Base-by-base conservation (phyloP, 2,113 vertebrate species). In the Thryonomys swinderianus region DNA sequence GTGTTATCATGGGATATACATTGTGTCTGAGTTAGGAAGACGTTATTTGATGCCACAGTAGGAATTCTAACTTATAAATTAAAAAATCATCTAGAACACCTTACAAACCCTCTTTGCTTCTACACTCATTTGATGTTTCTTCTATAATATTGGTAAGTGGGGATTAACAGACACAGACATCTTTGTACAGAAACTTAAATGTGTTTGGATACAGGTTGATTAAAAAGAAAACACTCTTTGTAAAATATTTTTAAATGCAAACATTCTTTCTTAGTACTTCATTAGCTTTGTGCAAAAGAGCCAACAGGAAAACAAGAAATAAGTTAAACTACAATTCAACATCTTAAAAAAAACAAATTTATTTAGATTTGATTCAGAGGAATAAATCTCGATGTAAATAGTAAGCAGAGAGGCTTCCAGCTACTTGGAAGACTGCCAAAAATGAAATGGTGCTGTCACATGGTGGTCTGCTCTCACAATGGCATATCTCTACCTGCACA, bases 281-380 rank as follows among this genome's bases (percentile, higher is more conserved):
- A 55, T 88, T 69, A 66, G 79, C 23, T 94, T 87, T 88, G 83
- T 74, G 78, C 23, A 61, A 89, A 64, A 81, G 13, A 66, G 23
- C 6, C 79, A 88, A 88, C 3, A 82, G n/a, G n/a, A 90, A 94
- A 86, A 18, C 64, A 93, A 88, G 53, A 94, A 69, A 85, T 51
- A 88, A 71, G n/a, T 71, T 81, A 69, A 91, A 85, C 45, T 83
- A 8, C 53, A 62, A n/a, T 84, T 67, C 18, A 74, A 67, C 13
- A 55, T 64, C 9, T 82, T 79, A 20, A 93, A 94, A 92, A 94
- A 94, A 69, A n/a, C 12, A 90, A 84, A 90, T 62, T 30, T 25
- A 81, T 64, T 27, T 40, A 85, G 40, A 92, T 42, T 74, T 86
- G 66, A 93, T 59, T 61, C 14, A 73, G 74, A 83, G 34, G 40